Evolutionary conservation across 2,113 vertebrate genomes (phyloP).

Genomic region (Silurus meridionalis): DNA sequence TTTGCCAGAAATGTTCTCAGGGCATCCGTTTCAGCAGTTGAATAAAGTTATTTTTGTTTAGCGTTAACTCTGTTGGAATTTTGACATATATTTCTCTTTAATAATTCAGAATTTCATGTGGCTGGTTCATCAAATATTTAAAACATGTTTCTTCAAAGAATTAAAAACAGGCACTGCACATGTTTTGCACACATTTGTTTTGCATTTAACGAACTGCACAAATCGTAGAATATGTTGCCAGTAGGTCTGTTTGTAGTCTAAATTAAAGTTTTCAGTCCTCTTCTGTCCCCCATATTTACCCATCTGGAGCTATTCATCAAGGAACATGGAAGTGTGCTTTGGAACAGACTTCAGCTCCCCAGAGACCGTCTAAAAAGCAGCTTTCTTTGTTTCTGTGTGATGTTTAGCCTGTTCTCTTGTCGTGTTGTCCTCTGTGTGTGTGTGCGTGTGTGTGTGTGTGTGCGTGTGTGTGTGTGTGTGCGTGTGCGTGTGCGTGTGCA

Average conservation of each 20-base stretch:
- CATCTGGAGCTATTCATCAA: constrained; percentile 31
- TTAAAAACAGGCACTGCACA: background rate
- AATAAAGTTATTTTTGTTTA: background rate
- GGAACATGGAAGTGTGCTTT: constrained; percentile 13
- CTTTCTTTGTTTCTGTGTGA: constrained; percentile 29
- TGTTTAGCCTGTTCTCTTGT: constrained; percentile 37
- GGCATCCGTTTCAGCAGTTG: background rate
- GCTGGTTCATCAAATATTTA: background rate
- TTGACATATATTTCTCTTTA: background rate
- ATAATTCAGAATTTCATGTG: background rate
- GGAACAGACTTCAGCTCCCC: constrained; percentile 34
- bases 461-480: constrained; percentile 15
- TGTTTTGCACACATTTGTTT: background rate
- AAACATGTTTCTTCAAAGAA: background rate
- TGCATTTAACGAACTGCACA: background rate
- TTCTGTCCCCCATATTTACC: constrained; percentile 4
- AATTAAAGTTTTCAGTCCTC: constrained; percentile 18
- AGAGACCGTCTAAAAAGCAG: constrained; percentile 36
- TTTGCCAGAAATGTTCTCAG: background rate
- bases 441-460: background rate
- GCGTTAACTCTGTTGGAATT: background rate
- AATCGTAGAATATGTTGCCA: background rate
- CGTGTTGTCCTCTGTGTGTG: constrained; percentile 16
- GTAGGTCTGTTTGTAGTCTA: constrained; percentile 9
- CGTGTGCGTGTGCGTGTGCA: constrained; percentile 12